These are phyloP conservation scores for Ylistrum balloti DNA, from an alignment of 1,140 invertebrate genomes.

Conservation along the genomic window DNA sequence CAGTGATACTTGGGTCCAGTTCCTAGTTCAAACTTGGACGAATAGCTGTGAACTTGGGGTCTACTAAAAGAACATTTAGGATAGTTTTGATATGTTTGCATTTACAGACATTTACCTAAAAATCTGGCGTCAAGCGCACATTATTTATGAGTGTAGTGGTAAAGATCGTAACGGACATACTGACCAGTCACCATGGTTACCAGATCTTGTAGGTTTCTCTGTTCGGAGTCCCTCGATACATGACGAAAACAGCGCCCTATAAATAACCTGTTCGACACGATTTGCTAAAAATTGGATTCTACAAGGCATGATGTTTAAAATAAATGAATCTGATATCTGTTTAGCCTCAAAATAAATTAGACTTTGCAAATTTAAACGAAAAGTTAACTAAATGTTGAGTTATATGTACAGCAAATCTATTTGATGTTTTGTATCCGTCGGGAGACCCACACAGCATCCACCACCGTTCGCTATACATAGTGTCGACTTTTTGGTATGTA, in stretches of 20 bases:
- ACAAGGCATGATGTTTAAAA: background rate
- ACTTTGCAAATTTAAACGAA: background rate
- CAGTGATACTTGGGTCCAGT: slow-evolving; percentile 15
- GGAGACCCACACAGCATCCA: background rate
- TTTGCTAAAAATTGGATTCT: background rate
- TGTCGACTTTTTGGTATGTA: background rate
- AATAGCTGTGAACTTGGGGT: background rate
- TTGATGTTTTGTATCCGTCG: background rate
- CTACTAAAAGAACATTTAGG: background rate
- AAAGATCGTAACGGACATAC: background rate
- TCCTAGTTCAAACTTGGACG: slow-evolving; percentile 32
- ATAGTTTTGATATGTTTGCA: slow-evolving; percentile 39
- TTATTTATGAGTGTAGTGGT: background rate
- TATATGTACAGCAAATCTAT: background rate
- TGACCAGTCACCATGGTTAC: background rate
- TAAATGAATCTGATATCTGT: background rate
- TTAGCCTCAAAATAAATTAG: slow-evolving; percentile 7
- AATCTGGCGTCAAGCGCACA: background rate
- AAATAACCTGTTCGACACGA: background rate
- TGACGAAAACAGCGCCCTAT: background rate
- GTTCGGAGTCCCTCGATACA: background rate
- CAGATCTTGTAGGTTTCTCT: background rate
- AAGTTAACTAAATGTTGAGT: background rate
- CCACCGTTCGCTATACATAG: background rate
- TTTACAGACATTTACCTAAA: background rate